Conservation (phyloP, 2,113 vertebrate genomes). For the Oreocharis arfaki region DNA sequence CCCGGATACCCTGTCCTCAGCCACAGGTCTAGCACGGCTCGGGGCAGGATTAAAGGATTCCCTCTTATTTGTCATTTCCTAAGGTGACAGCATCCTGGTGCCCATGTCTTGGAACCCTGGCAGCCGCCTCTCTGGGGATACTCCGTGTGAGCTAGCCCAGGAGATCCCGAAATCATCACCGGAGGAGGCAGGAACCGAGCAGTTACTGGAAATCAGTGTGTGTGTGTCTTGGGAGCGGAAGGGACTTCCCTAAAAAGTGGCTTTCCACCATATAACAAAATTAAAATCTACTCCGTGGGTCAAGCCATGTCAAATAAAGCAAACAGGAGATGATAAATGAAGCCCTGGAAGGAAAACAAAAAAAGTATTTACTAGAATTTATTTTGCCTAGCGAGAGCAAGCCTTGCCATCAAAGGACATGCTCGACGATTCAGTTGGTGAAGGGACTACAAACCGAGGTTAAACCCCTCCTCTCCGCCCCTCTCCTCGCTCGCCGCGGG, state of each 20-base stretch:
- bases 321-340: not conserved
- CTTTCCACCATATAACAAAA: not conserved
- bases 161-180: not conserved
- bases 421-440: not conserved
- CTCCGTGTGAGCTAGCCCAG: not conserved
- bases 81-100: not conserved
- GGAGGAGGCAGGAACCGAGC: not conserved
- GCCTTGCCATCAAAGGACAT: not conserved
- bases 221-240: too few species aligned
- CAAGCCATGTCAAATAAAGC: not conserved
- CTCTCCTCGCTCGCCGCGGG: not conserved
- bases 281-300: not conserved
- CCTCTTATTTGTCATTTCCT: not conserved
- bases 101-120: not conserved
- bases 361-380: not conserved
- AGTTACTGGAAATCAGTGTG: not conserved
- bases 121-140: not conserved
- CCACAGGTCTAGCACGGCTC: too few species aligned
- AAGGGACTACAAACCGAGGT: not conserved
- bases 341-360: not conserved
- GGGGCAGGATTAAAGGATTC: not conserved
- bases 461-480: not conserved
- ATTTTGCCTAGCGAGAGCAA: not conserved
- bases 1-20: not conserved
- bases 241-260: not conserved